Percentiles rank a stretch among this genome's conserved stretches.
Conservation (phyloP, 2,888 invertebrate species). For the Athalia rosae region DNA sequence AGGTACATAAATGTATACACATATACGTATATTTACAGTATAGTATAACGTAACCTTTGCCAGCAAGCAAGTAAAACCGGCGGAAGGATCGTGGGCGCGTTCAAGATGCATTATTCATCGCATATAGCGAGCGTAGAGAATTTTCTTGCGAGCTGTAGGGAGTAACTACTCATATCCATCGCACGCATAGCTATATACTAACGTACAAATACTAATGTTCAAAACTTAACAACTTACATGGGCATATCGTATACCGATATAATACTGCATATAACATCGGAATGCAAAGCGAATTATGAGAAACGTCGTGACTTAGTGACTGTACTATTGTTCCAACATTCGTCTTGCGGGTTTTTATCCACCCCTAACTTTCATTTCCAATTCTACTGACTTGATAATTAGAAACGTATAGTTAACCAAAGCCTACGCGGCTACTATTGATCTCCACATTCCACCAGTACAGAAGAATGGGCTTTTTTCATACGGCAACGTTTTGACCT, state of each 20-base stretch:
- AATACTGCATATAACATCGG: neutral
- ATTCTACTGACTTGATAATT: too few species aligned
- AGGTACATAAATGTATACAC: neutral
- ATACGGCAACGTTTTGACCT: too few species aligned
- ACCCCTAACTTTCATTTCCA: too few species aligned
- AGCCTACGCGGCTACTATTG: too few species aligned
- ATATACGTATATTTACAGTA: neutral
- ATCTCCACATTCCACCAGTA: too few species aligned
- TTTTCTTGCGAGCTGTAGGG: neutral
- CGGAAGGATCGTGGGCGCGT: constrained; percentile 38
- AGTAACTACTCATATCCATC: too few species aligned
- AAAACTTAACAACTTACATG: neutral
- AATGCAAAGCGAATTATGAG: constrained; percentile 42
- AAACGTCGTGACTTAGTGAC: constrained; percentile 2
- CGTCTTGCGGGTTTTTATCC: too few species aligned
- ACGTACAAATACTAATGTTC: constrained; percentile 29
- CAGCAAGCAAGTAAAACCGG: constrained; percentile 35
- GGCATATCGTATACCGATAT: neutral
- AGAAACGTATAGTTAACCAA: too few species aligned
- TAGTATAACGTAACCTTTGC: neutral
- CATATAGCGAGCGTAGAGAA: constrained; percentile 28
- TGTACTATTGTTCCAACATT: too few species aligned
- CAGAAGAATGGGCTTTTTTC: too few species aligned
- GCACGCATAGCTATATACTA: neutral
- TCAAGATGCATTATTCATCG: constrained; percentile 41